phyloP scores from a whole-genome alignment of 2,888 invertebrate species.

The Dasysyrphus tricinctus region DNA sequence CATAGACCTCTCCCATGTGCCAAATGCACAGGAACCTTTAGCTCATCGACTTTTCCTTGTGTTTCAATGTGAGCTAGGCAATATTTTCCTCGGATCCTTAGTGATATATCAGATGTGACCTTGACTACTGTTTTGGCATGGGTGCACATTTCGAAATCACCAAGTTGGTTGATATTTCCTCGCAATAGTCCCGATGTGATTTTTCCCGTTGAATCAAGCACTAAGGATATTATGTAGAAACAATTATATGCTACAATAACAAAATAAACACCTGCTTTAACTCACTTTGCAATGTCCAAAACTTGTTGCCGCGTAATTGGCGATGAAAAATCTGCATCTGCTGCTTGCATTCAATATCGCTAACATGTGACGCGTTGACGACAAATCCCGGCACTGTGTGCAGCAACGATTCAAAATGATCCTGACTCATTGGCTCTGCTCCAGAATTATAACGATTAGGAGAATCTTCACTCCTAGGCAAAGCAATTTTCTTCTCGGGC shows the following conservation, averaged over 20 bases:
- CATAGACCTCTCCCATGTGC: conserved; percentile 87
- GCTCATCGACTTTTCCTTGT: conserved; percentile 85
- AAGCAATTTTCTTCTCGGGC: conserved; percentile 76
- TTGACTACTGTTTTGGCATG: conserved; percentile 85
- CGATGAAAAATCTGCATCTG: conserved; percentile 88
- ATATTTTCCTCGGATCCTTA: conserved; percentile 88
- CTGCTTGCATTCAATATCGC: conserved; percentile 87
- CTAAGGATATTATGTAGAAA: conserved; percentile 81
- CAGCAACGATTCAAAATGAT: conserved; percentile 86
- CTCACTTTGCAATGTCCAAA: conserved; percentile 90
- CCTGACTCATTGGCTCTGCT: conserved; percentile 78
- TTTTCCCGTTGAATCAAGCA: conserved; percentile 90
- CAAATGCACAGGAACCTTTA: conserved; percentile 87
- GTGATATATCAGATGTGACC: conserved; percentile 85
- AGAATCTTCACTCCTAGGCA: conserved; percentile 64
- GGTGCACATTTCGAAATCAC: conserved; percentile 89
- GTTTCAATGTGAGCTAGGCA: conserved; percentile 88
- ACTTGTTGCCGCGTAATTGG: conserved; percentile 87
- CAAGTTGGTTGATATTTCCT: conserved; percentile 89
- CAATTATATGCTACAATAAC: neutral
- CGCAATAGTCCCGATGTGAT: conserved; percentile 88
- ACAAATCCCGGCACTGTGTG: conserved; percentile 88
- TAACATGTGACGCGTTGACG: conserved; percentile 87
- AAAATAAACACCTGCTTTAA: conserved; percentile 72
- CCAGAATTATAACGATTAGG: conserved; percentile 17